Base-by-base conservation (phyloP, 2,888 invertebrate genomes). In the Torymus texanus region DNA sequence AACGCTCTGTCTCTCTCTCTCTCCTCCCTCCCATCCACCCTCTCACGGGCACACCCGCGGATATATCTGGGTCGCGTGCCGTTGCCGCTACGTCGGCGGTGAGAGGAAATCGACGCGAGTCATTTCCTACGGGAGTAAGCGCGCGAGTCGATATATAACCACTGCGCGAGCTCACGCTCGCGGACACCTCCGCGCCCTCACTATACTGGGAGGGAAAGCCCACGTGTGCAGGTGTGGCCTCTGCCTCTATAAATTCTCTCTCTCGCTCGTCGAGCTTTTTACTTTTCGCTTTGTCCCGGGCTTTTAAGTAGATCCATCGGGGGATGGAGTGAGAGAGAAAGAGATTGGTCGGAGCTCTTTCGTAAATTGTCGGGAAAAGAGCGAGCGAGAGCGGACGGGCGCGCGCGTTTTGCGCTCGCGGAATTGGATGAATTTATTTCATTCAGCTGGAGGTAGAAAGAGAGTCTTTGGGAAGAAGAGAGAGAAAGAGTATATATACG, bases 51-150 rank as follows among this genome's bases (percentile, higher is more conserved):
- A 55, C 68, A 24, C 53, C 53, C 16, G 62, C 66, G 16, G 50
- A 63, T 63, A 51, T 58, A 79, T 65, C 16, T 70, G 63, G 63
- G 58, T 78, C 61, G 74, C 67, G 55, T 24, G 29, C 16, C 14
- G 29, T 16, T 21, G n/a, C 29, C 29, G 3, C n/a, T n/a, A n/a
- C 21, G 41, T n/a, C 8, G 41, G 5, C 24, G 41, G 24, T 58
- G 59, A 67, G 50, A 65, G 70, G 65, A 79, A 79, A 75, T 79
- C 74, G 75, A 75, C 65, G 75, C 75, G 53, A 79, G 71, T 76
- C 76, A 80, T 76, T 80, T 75, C 72, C 71, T 80, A 76, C 53
- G 72, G 76, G 79, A 75, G 66, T 50, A 51, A 21, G 21, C 21
- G 21, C 8, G 41, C 61, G 41, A 71, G 75, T 56, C 70, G 70